phyloP scores from a whole-genome alignment of 2,113 vertebrate genomes.

The Thamnophis sirtalis region DNA sequence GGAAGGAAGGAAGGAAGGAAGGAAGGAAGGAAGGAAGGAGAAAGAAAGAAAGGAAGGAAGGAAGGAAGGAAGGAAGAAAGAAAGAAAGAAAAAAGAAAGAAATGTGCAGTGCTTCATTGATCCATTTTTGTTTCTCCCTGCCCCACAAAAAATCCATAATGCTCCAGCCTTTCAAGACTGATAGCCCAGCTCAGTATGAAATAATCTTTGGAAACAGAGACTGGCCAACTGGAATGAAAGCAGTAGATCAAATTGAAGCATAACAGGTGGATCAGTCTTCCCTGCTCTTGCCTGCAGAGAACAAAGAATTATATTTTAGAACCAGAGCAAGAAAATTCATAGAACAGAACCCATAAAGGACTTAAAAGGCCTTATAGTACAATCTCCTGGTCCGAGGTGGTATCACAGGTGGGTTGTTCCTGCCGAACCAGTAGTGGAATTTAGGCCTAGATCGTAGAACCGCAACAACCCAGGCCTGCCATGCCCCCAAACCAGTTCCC shows the following conservation, averaged over 20 bases:
- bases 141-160: not conserved
- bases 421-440: too few relatives aligned
- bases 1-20: not conserved
- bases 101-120: not conserved
- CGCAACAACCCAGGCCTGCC: too few relatives aligned
- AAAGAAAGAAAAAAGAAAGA: not conserved
- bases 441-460: too few relatives aligned
- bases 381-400: not conserved
- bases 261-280: not conserved
- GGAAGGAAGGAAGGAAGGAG: too few relatives aligned
- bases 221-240: not conserved
- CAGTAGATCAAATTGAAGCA: not conserved
- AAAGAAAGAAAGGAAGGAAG: too few relatives aligned
- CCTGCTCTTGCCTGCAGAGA: not conserved
- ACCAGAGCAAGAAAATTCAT: not conserved
- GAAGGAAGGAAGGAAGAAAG: too few relatives aligned
- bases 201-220: not conserved
- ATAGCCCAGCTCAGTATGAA: not conserved
- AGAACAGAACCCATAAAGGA: not conserved
- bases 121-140: not conserved
- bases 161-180: not conserved
- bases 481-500: too few relatives aligned
- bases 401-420: too few relatives aligned
- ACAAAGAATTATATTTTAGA: not conserved
- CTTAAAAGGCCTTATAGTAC: not conserved